Evolutionary conservation across 2,888 invertebrate genomes (phyloP).

Genomic region (Diadegma fenestrale): DNA sequence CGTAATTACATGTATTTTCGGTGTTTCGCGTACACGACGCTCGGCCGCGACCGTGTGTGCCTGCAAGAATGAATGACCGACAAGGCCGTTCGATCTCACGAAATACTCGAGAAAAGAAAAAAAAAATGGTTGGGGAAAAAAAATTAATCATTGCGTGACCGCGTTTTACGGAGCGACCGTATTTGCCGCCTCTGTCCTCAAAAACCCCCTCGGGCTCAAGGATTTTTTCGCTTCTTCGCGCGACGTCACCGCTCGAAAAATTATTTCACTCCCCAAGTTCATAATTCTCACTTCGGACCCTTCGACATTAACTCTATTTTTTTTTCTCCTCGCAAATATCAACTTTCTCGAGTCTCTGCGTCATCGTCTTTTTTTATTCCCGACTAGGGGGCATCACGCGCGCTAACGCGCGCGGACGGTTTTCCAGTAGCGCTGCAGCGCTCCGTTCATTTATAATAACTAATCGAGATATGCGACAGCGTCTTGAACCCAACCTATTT

Average conservation of each 20-base stretch:
- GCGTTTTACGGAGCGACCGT: conserved; percentile 34
- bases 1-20: conserved; percentile 43
- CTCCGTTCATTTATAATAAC: too few species aligned
- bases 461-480: too few species aligned
- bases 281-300: neutral
- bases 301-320: neutral
- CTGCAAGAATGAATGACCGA: conserved; percentile 44
- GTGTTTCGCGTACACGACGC: neutral
- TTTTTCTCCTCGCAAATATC: neutral
- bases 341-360: conserved; percentile 11
- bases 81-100: conserved; percentile 45
- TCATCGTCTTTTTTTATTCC: conserved; percentile 6
- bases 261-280: conserved; percentile 3
- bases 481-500: too few species aligned
- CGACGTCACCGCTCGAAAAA: conserved; percentile 27
- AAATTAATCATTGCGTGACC: conserved; percentile 59
- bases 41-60: conserved; percentile 19
- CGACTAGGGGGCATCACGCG: too few species aligned
- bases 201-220: neutral
- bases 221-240: conserved; percentile 23
- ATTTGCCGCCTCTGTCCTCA: conserved; percentile 12
- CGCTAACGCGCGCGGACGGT: too few species aligned
- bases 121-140: conserved; percentile 41
- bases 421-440: too few species aligned
- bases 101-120: conserved; percentile 28